Conservation (phyloP, 2,888 invertebrate genomes). For the Luperina nickerlii region DNA sequence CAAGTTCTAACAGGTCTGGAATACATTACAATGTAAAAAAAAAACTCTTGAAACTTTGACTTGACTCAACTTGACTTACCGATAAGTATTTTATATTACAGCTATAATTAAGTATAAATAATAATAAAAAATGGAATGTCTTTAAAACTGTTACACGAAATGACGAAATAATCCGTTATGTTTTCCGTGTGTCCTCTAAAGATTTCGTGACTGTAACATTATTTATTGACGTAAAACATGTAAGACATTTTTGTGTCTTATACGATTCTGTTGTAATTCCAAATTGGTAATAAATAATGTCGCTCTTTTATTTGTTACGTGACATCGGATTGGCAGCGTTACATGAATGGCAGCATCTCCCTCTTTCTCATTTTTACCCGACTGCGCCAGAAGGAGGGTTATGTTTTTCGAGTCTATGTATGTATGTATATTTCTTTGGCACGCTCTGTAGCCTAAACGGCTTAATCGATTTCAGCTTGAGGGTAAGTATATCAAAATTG, state of each 20-base stretch:
- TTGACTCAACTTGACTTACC: background rate
- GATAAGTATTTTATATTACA: background rate
- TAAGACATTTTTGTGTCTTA: background rate
- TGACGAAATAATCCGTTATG: conserved; percentile 6
- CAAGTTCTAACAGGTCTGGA: background rate
- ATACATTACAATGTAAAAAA: background rate
- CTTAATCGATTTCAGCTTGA: no score
- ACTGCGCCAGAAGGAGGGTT: no score
- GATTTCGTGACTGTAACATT: conserved; percentile 28
- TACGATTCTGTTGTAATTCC: background rate
- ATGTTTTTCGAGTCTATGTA: no score
- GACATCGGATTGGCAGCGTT: background rate
- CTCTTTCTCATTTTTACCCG: background rate
- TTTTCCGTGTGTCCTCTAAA: conserved; percentile 18
- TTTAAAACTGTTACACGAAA: background rate
- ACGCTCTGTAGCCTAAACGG: no score
- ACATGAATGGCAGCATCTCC: background rate
- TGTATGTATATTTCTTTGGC: no score
- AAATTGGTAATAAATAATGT: conserved; percentile 4
- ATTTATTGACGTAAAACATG: background rate
- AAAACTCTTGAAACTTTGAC: background rate
- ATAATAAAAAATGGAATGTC: background rate
- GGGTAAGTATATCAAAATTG: no score
- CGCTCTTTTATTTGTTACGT: no score
- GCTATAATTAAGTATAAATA: background rate